Percentiles rank a stretch among this genome's conserved stretches.
Conservation (phyloP, 2,888 invertebrate species). For the Odontothrips loti region DNA sequence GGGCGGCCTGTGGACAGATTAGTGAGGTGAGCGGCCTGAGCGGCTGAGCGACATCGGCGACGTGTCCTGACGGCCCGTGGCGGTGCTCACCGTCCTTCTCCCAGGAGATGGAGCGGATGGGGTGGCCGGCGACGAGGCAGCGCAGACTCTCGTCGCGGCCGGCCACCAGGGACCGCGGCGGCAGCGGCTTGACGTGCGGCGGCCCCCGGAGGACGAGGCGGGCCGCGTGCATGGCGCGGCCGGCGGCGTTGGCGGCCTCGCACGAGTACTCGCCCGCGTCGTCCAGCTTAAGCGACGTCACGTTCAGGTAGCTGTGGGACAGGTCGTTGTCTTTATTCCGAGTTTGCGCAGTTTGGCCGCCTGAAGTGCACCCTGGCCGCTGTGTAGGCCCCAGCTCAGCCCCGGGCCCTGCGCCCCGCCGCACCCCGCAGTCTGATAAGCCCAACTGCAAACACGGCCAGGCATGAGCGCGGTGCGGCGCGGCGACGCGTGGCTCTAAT, state of each 20-base stretch:
- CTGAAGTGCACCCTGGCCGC: too few species aligned
- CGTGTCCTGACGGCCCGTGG: not conserved
- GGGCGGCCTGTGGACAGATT: constrained; percentile 26
- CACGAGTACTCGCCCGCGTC: constrained; percentile 43
- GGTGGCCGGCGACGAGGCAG: constrained; percentile 40
- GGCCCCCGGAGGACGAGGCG: constrained; percentile 47
- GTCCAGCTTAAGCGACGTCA: constrained; percentile 41
- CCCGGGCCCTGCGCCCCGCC: too few species aligned
- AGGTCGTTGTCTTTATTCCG: too few species aligned
- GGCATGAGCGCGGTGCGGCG: too few species aligned
- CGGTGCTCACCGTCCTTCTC: constrained; percentile 37
- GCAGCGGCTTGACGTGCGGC: constrained; percentile 41
- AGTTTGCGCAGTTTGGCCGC: too few species aligned
- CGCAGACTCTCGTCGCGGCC: constrained; percentile 37
- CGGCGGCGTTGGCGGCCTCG: constrained; percentile 36
- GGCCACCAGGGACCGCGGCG: constrained; percentile 44
- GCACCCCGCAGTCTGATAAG: too few species aligned
- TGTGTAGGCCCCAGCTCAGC: too few species aligned
- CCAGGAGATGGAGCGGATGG: constrained; percentile 40
- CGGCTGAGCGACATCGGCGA: too few species aligned
- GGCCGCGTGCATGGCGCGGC: constrained; percentile 36
- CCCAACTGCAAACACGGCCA: too few species aligned
- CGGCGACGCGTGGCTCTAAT: too few species aligned
- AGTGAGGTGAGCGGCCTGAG: not conserved
- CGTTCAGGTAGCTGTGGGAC: constrained; percentile 41